Percentiles rank a stretch among this genome's conserved stretches.
Evolutionary conservation across 2,888 invertebrate species (phyloP).

Genomic region (Caenorhabditis sp.): DNA sequence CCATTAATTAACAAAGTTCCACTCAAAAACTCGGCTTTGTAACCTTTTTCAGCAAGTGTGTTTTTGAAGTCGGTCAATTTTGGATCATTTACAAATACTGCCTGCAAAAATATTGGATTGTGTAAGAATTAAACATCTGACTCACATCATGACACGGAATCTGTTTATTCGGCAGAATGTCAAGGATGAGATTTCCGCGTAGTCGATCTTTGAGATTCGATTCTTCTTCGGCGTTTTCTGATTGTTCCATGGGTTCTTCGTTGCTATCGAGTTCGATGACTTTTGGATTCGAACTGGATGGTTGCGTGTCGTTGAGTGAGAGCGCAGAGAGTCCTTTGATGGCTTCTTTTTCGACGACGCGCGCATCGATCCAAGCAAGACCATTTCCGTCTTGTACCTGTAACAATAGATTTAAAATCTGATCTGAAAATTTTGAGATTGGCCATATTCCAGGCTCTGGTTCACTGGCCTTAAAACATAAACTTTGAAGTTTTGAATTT

Average conservation of each 20-base stretch:
- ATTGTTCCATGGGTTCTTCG: neutral
- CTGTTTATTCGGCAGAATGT: slow-evolving; percentile 51
- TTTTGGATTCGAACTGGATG: neutral
- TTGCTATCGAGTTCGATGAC: slow-evolving; percentile 11
- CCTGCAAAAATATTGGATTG: slow-evolving; percentile 73
- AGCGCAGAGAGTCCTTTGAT: slow-evolving; percentile 26
- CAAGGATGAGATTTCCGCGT: slow-evolving; percentile 60
- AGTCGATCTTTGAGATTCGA: slow-evolving; percentile 5
- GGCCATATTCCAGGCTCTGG: too few relatives aligned
- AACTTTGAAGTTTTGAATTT: too few relatives aligned
- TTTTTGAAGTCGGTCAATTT: slow-evolving; percentile 90
- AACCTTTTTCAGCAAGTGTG: slow-evolving; percentile 71
- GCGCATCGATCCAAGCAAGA: slow-evolving; percentile 85
- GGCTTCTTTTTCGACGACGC: slow-evolving; percentile 49
- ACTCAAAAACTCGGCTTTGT: slow-evolving; percentile 80
- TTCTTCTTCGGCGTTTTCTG: neutral
- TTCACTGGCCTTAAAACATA: too few relatives aligned
- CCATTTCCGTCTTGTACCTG: slow-evolving; percentile 84
- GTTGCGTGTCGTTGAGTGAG: slow-evolving; percentile 6
- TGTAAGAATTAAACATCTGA: neutral
- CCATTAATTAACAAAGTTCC: slow-evolving; percentile 90
- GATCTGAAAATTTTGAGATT: too few relatives aligned
- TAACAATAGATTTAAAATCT: neutral
- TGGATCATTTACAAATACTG: slow-evolving; percentile 89
- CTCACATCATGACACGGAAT: slow-evolving; percentile 74